Conservation (phyloP, 2,113 vertebrate species). For the Serinus canaria region DNA sequence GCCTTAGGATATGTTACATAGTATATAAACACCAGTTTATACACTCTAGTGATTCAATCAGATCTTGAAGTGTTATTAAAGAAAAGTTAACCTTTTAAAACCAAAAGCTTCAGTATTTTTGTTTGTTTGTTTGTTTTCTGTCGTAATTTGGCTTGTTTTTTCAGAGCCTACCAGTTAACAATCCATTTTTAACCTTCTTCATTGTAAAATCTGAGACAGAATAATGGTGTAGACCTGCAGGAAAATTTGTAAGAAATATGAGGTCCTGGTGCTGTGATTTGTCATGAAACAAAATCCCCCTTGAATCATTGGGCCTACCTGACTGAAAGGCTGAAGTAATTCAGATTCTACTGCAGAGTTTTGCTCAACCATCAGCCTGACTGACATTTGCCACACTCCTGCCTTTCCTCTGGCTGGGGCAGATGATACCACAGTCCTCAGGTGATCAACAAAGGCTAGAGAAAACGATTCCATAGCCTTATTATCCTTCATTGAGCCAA, state of each 20-base stretch:
- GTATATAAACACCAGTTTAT: neutral
- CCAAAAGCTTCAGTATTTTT: rapidly evolving
- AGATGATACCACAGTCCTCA: neutral
- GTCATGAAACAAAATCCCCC: neutral
- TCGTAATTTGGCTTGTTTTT: neutral
- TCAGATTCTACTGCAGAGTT: neutral
- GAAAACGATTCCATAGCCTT: neutral
- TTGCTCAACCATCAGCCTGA: neutral
- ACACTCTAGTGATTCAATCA: neutral
- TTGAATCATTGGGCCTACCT: neutral
- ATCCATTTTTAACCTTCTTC: neutral
- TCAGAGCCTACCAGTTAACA: neutral
- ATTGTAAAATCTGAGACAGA: neutral
- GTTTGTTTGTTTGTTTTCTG: neutral
- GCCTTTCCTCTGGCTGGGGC: neutral
- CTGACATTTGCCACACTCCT: neutral
- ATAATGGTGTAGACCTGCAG: neutral
- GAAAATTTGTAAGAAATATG: neutral
- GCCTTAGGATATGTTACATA: neutral
- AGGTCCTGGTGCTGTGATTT: neutral
- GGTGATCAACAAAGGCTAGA: neutral
- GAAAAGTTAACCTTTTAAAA: neutral
- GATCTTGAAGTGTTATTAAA: neutral
- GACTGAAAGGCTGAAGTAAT: neutral
- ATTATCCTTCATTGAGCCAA: neutral